Conservation (phyloP, 2,113 vertebrate genomes). For the Lepus europaeus region DNA sequence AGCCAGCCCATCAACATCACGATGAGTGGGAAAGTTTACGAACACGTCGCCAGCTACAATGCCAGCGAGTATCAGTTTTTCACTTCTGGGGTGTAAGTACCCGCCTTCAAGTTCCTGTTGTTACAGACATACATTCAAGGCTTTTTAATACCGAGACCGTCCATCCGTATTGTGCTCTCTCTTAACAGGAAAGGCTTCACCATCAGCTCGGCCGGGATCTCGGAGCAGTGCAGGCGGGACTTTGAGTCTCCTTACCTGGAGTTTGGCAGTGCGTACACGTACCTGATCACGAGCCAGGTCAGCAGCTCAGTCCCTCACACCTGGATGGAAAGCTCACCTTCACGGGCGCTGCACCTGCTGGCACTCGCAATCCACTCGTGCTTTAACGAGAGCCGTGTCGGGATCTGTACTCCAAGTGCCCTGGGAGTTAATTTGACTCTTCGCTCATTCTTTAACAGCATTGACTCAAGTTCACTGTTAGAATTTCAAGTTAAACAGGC, state of each 20-base stretch:
- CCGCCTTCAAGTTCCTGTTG: neutral
- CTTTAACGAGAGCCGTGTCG: neutral
- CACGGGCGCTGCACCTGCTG: too few species aligned
- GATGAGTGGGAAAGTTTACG: slow-evolving; percentile 40
- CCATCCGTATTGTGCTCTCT: slow-evolving; percentile 54
- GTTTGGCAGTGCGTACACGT: slow-evolving; percentile 92
- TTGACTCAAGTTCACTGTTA: neutral
- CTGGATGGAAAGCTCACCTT: too few species aligned
- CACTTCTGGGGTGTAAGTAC: slow-evolving; percentile 89
- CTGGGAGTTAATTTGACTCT: neutral
- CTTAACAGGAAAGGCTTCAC: slow-evolving; percentile 8
- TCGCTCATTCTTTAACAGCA: neutral
- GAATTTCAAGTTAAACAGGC: neutral
- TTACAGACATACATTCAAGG: neutral
- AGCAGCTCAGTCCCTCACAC: slow-evolving; percentile 80
- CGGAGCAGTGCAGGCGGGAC: neutral
- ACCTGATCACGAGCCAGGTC: slow-evolving; percentile 86
- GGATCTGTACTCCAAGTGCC: neutral
- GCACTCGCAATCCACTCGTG: too few species aligned
- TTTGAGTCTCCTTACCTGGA: slow-evolving; percentile 82
- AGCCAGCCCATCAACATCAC: slow-evolving; percentile 74
- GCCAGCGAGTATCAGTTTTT: slow-evolving; percentile 86
- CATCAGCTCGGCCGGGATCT: accelerated
- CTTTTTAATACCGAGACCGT: neutral
- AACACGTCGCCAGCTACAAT: slow-evolving; percentile 39